phyloP scores from a whole-genome alignment of 2,888 invertebrate genomes.

The Cenopis cana region DNA sequence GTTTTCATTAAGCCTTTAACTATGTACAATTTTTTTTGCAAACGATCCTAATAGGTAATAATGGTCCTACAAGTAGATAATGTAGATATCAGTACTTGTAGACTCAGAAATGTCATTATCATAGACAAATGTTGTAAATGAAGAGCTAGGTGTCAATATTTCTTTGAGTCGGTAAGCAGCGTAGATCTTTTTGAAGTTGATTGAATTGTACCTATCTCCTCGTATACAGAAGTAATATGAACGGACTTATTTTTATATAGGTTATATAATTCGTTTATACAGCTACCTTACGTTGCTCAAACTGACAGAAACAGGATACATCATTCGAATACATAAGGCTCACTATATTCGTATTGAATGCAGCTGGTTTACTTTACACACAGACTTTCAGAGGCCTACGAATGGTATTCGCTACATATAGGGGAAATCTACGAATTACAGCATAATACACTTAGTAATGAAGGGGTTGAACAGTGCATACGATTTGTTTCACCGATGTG shows the following conservation, averaged over 20 bases:
- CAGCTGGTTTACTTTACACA: not conserved
- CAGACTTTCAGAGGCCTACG: not conserved
- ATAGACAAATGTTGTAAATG: no score
- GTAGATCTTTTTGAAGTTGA: no score
- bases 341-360: not conserved
- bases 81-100: no score
- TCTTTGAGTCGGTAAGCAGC: no score
- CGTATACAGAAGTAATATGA: conserved; percentile 5
- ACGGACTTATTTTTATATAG: conserved; percentile 33
- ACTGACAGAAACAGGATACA: not conserved
- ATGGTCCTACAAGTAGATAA: no score
- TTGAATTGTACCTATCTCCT: not conserved
- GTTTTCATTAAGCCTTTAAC: no score
- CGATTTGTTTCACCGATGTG: not conserved
- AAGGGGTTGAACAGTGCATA: not conserved
- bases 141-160: no score
- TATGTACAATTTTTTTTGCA: no score
- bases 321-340: not conserved
- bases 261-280: conserved; percentile 2
- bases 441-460: not conserved
- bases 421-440: not conserved
- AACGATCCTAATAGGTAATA: no score
- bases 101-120: no score
- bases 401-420: not conserved
- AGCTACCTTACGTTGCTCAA: conserved; percentile 30